phyloP scores from a whole-genome alignment of 2,888 invertebrate genomes.

The Epistrophe eligans region DNA sequence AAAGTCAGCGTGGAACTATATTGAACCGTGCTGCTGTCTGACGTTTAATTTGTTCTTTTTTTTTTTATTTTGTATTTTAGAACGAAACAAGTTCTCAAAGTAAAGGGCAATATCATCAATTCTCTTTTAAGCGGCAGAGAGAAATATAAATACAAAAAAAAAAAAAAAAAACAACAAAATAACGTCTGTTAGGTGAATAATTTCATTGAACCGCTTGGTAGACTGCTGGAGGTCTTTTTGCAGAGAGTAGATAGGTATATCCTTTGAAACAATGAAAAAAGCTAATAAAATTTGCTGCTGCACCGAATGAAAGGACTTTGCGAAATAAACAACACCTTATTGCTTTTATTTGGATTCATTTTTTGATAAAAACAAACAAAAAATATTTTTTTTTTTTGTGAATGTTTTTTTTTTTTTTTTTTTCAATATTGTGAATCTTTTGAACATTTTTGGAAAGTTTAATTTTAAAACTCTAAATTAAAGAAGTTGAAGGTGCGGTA shows the following conservation, averaged over 20 bases:
- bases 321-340: slow-evolving; percentile 21
- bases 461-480: neutral
- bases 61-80: slow-evolving; percentile 33
- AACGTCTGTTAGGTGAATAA: slow-evolving; percentile 47
- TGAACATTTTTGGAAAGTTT: neutral
- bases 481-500: neutral
- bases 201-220: slow-evolving; percentile 50
- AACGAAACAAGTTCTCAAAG: slow-evolving; percentile 53
- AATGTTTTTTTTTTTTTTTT: neutral
- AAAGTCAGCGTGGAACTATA: slow-evolving; percentile 47
- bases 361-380: neutral
- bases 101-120: slow-evolving; percentile 66
- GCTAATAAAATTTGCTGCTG: slow-evolving; percentile 27
- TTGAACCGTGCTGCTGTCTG: slow-evolving; percentile 43
- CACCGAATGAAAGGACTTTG: neutral
- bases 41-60: slow-evolving; percentile 27
- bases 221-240: slow-evolving; percentile 43
- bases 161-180: too few relatives aligned
- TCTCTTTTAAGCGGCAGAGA: slow-evolving; percentile 53
- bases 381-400: neutral
- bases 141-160: slow-evolving; percentile 1
- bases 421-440: neutral
- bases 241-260: neutral
- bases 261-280: slow-evolving; percentile 7
- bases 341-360: neutral